Base-by-base conservation (phyloP, 1,140 invertebrate species). In the Portunus trituberculatus region DNA sequence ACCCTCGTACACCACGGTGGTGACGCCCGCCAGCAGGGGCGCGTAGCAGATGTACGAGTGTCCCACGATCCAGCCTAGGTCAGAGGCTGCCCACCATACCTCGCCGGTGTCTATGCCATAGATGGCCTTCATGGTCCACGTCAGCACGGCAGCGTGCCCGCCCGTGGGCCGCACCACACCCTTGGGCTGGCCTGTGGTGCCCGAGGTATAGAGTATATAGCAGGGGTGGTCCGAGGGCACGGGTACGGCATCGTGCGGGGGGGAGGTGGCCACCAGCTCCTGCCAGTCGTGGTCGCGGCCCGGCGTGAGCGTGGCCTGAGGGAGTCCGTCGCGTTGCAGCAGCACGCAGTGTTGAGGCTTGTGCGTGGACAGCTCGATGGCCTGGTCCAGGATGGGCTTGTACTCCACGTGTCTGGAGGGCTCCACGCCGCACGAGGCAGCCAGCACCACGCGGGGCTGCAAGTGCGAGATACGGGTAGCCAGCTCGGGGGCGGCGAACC, bases 21-120 rank as follows among this genome's bases (percentile, higher is more conserved):
- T 99, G 52, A 98, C 97, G 0, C 99, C 98, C 96, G 98, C 98
- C 0, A 99, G 97, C 0, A 99, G 97, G 0, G 99, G 99, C 3
- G 98, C 99, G 96, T 99, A 99, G 96, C 98, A 99, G 93, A 99
- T 99, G 96, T 99, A 99, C 0, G 98, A 99, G 97, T 99, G 99
- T 3, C 99, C 99, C 3, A 99, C 99, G 0, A 99, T 98, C 99
- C 99, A 99, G 0, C 99, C 98, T 94, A 98, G 97, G 96, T 99
- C 98, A 89, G 97, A 97, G 0, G 98, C 99, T 0, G 99, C 98
- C 45, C 98, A 98, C 99, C 99, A 99, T 6, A 98, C 98, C 83
- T 99, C 98, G 31, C 98, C 98, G 10, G 98, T 97, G 39, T 98
- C 97, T 96, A 99, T 97, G 16, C 98, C 98, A 96, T 99, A 99